Evolutionary conservation across 1,140 invertebrate species (phyloP).

Genomic region (Triops cancriformis): DNA sequence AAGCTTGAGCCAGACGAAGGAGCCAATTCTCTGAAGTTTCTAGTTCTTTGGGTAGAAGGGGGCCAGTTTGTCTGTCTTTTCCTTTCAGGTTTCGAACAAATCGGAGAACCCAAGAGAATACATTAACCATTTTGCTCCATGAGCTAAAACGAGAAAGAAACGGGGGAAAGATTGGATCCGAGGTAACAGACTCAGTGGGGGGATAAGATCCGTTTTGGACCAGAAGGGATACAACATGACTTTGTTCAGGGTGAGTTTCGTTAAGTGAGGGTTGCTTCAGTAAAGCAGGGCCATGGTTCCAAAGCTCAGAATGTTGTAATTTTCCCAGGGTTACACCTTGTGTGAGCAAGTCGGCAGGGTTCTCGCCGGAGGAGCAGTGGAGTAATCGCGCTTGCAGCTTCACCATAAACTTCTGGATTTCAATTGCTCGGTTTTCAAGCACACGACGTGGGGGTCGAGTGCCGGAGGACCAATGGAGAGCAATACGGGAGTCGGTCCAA

Average conservation of each 20-base stretch:
- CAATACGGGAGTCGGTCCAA: conserved; percentile 22
- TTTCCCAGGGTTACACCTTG: conserved; percentile 16
- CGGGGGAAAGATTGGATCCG: background rate
- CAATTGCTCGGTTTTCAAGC: background rate
- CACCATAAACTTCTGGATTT: background rate
- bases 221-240: background rate
- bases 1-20: background rate
- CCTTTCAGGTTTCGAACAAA: background rate
- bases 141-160: background rate
- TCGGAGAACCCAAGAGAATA: background rate
- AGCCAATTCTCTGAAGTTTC: background rate
- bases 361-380: background rate
- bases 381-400: background rate
- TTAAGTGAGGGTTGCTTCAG: background rate
- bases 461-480: background rate
- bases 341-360: conserved; percentile 23
- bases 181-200: background rate
- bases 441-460: background rate
- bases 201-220: background rate
- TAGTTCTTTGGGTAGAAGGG: background rate
- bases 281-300: background rate
- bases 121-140: background rate
- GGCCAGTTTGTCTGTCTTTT: background rate
- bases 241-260: background rate
- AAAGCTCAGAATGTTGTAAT: background rate